Base-by-base conservation (phyloP, 2,888 invertebrate genomes). In the Geotrupes spiniger region DNA sequence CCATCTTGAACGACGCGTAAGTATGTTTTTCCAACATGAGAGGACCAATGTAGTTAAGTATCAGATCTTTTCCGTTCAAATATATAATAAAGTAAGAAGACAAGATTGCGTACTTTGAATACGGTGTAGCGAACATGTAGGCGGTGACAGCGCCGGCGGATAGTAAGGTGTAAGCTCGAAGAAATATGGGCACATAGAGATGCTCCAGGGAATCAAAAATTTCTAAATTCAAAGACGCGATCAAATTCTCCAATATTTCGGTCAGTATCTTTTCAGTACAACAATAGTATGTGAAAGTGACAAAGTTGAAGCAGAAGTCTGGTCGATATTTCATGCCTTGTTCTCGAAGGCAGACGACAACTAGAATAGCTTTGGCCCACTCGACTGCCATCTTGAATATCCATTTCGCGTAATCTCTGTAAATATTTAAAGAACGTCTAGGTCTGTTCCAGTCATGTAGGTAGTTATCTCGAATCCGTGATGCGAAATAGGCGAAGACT, bases 241-340 rank as follows among this genome's bases (percentile, higher is more conserved):
- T 69, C 1, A 78, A 71, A 1, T 76, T 58, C 1, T 81, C 80
- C 62, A 84, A 78, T 52, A 82, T 72, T 49, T 85, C 82, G 1
- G 81, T 72, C 64, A 85, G 86, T 8, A 84, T 78, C 61, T 81
- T 82, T 63, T 88, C 88, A 1, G 87, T 84, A 8, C 83, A 74
- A 39, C 85, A 67, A 63, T 87, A 89, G 63, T 87, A 89, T 1
- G 74, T 63, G 60, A 82, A 82, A 0, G 88, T 87, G 15, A 84
- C 67, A 0, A 77, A 52, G 2, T 82, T 81, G 67, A 87, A 88
- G 1, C 76, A 40, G 0, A 78, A 70, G 9, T 84, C 82, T 0
- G 87, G 87, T 40, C 78, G 76, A 69, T 84, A 88, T 62, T 86
- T 78, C 49, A 87, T 81, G 17, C 87, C 74, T 15, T 86, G 87